A percentile compares a stretch with the other conserved stretches of the same genome.
Conservation (phyloP, 2,797 vertebrate species). For the Scarus forsteni region DNA sequence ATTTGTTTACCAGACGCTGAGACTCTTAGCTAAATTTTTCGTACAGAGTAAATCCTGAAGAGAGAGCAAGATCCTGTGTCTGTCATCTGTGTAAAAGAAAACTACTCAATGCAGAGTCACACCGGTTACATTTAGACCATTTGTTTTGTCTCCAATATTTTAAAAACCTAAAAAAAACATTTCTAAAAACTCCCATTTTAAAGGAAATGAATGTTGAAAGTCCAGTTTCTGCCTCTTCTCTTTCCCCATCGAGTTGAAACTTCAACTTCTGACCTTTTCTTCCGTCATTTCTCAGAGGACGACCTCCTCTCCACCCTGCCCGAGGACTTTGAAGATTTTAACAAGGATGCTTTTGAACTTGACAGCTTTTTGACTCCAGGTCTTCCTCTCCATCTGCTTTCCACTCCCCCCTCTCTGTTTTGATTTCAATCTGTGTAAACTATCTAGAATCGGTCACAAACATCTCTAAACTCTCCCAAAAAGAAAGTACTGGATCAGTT, state of each 20-base stretch:
- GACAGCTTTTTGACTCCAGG: conserved; percentile 24
- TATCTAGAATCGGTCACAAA: not conserved
- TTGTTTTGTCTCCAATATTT: not conserved
- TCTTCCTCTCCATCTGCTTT: conserved; percentile 33
- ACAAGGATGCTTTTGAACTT: conserved; percentile 34
- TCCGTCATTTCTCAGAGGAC: not conserved
- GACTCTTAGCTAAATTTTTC: too few species aligned
- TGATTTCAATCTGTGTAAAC: conserved; percentile 19
- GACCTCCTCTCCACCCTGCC: conserved; percentile 12
- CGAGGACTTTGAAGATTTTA: conserved; percentile 23
- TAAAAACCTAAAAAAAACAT: not conserved
- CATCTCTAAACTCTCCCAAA: not conserved
- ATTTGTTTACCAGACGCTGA: too few species aligned
- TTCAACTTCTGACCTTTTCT: conserved; percentile 12
- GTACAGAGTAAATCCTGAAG: too few species aligned
- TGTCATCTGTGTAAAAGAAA: too few species aligned
- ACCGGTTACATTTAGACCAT: too few species aligned
- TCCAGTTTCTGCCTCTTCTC: not conserved
- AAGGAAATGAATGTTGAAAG: not conserved
- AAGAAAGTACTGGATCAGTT: conserved; percentile 19
- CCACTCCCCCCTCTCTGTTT: not conserved
- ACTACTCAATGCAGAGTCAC: too few species aligned
- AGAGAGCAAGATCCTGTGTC: too few species aligned
- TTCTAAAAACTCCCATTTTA: not conserved
- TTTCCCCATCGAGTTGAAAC: conserved; percentile 8